These are phyloP conservation scores for Desmophyllum pertusum DNA, from an alignment of 92 coral and sea anemone genomes.

Conservation along the genomic window DNA sequence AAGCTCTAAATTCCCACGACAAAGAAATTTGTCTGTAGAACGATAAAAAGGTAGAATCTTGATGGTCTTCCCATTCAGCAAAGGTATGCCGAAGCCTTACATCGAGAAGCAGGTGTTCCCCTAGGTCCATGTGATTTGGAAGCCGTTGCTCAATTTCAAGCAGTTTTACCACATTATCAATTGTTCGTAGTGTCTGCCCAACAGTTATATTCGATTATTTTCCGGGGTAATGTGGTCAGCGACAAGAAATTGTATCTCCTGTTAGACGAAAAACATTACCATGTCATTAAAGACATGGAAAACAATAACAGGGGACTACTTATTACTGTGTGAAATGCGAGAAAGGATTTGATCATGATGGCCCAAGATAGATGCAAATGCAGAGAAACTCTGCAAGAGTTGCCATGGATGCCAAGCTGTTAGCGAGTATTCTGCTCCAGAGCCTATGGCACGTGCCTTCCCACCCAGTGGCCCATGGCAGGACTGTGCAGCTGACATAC, in stretches of 20 bases:
- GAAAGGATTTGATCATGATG: too few relatives aligned
- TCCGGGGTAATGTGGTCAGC: too few relatives aligned
- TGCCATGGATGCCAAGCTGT: conserved; percentile 43
- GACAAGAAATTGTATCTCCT: too few relatives aligned
- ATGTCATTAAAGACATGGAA: too few relatives aligned
- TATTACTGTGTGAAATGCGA: too few relatives aligned
- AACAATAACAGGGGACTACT: too few relatives aligned
- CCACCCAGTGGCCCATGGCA: conserved; percentile 40
- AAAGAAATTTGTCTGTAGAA: too few relatives aligned
- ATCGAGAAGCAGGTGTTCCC: conserved; percentile 6
- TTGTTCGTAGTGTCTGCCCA: not conserved
- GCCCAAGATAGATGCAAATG: conserved; percentile 37
- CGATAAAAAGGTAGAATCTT: too few relatives aligned
- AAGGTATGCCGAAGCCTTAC: not conserved
- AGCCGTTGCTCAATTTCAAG: not conserved
- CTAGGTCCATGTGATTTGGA: not conserved
- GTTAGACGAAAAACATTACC: too few relatives aligned
- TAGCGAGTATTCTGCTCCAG: conserved; percentile 25
- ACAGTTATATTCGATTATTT: too few relatives aligned
- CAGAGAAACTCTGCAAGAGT: conserved; percentile 36
- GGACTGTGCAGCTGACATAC: not conserved
- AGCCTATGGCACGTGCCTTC: conserved; percentile 13
- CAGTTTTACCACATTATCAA: not conserved
- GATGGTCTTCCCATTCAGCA: not conserved
- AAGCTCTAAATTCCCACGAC: too few relatives aligned